A percentile compares a stretch with the other conserved stretches of the same genome.
Evolutionary conservation across 2,888 invertebrate genomes (phyloP).

Genomic region (Platycheirus albimanus): DNA sequence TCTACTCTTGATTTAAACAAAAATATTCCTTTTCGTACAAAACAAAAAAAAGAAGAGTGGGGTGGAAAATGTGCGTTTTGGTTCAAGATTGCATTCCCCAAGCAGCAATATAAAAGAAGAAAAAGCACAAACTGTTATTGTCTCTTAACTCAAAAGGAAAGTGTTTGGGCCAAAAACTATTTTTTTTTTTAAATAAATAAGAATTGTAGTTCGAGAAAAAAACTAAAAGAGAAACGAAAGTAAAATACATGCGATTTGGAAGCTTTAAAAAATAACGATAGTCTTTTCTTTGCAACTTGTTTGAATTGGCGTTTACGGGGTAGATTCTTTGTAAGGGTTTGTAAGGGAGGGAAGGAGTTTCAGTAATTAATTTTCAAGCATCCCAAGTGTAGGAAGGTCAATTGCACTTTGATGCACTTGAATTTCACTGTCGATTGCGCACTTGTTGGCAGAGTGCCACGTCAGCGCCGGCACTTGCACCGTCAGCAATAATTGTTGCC

Average conservation of each 20-base stretch:
- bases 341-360: background rate
- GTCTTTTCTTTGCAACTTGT: background rate
- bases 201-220: slow-evolving; percentile 62
- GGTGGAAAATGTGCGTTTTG: slow-evolving; percentile 58
- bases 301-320: background rate
- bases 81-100: slow-evolving; percentile 58
- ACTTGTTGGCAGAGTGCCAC: too few relatives aligned
- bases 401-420: too few relatives aligned
- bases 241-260: slow-evolving; percentile 73
- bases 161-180: slow-evolving; percentile 61
- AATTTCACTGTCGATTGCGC: background rate
- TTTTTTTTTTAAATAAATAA: slow-evolving; percentile 62
- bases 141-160: slow-evolving; percentile 39
- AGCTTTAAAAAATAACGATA: slow-evolving; percentile 48
- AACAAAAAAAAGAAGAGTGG: slow-evolving; percentile 51
- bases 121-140: slow-evolving; percentile 56
- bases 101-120: slow-evolving; percentile 36
- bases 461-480: too few relatives aligned
- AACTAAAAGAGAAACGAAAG: slow-evolving; percentile 57
- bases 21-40: slow-evolving; percentile 71
- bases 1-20: slow-evolving; percentile 72
- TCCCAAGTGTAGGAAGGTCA: too few relatives aligned
- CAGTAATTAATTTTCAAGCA: too few relatives aligned
- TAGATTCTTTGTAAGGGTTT: too few relatives aligned
- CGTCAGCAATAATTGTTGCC: background rate